Evolutionary conservation across 1,140 invertebrate genomes (phyloP).

Genomic region (Geopemphigus sp.): DNA sequence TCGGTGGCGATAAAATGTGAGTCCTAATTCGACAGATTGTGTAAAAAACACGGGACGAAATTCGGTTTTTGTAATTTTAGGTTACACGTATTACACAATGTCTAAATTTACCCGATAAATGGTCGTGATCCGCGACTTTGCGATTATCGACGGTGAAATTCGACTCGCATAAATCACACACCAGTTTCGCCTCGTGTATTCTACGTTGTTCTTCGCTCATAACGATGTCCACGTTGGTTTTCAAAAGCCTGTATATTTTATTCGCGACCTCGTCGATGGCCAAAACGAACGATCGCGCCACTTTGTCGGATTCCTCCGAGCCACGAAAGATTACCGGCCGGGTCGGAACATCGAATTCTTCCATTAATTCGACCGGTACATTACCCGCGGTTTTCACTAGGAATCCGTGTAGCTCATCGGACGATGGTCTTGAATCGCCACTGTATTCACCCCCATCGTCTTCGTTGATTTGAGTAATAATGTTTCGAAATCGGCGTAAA

Average conservation of each 20-base stretch:
- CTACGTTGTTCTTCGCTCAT: neutral
- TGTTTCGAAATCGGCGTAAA: slow-evolving; percentile 32
- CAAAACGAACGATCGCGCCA: neutral
- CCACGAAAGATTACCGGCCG: neutral
- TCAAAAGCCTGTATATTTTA: neutral
- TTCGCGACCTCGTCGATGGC: neutral
- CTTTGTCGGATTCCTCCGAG: neutral
- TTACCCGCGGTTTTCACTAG: neutral
- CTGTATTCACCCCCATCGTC: neutral
- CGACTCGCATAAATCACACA: neutral
- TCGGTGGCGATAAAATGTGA: no score
- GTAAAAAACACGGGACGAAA: no score
- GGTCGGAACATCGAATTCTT: neutral
- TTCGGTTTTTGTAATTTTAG: no score
- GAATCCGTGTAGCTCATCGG: neutral
- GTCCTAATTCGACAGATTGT: no score
- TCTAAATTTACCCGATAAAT: no score
- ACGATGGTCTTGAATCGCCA: neutral
- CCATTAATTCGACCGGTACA: neutral
- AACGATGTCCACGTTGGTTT: neutral
- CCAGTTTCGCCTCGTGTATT: neutral
- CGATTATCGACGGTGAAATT: no score
- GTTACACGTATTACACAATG: no score
- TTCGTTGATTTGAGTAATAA: neutral
- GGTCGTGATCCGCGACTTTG: no score